Base-by-base conservation (phyloP, 2,797 vertebrate species). In the Telmatherina bonti region DNA sequence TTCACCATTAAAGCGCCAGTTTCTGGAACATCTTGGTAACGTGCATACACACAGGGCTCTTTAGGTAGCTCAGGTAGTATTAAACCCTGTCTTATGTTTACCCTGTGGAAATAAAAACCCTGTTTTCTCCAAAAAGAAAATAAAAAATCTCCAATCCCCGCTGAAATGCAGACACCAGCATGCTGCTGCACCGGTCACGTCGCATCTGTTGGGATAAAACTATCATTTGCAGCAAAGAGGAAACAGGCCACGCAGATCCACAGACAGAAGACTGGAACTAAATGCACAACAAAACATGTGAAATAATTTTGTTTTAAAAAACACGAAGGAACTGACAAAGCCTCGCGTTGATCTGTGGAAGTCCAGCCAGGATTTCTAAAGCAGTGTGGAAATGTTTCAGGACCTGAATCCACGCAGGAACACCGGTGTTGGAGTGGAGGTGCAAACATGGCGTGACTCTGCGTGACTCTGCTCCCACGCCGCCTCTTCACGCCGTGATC, bases 21-120 rank as follows among this genome's bases (percentile, higher is more conserved):
- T 74, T 76, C 53, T 76, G 66, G 57, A 83, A 82, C 72, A 67
- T 85, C 86, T 89, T 88, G 83, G 72, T 79, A 68, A 84, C 78
- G 87, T 89, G 82, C 88, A 85, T 86, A 89, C 81, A 89, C 87
- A 51, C 88, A 78, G 85, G 52, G 29, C 72, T 75, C 69, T 67
- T 63, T 70, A 84, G 31, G 65, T 62, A 74, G 2, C 72, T 80
- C 10, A 41, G 38, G 38, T 41, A 52, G 41, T 54, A 52, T 47
- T 66, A 74, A 88, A 92, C 90, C 89, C 89, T 92, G 90, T 88
- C 49, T 71, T 82, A 24, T 84, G 63, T 84, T 83, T 87, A 90
- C 89, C 91, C 89, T 91, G 89, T 91, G 82, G 58, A 90, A 89
- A 88, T 30, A 62, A 70, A 88, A 88, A 90, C 89, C 85, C 91